These are phyloP conservation scores for Oncorhynchus clarkii DNA, from an alignment of 2,113 vertebrate genomes.

Conservation along the genomic window DNA sequence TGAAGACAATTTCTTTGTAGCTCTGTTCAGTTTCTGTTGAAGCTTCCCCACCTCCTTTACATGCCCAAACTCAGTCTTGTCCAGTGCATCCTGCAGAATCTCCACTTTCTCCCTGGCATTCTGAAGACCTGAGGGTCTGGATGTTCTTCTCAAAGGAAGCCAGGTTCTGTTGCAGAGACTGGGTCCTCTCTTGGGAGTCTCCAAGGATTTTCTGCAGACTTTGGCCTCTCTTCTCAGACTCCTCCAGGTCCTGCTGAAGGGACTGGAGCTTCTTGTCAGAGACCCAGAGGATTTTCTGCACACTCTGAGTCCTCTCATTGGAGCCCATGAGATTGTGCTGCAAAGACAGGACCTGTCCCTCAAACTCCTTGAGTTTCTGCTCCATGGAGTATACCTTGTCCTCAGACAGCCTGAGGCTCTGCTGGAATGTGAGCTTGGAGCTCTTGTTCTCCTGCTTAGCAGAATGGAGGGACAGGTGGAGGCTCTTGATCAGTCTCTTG, in stretches of 20 bases:
- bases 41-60: constrained; percentile 8
- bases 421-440: not conserved
- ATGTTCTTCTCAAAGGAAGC: not conserved
- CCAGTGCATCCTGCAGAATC: constrained; percentile 2
- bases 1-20: not conserved
- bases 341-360: not conserved
- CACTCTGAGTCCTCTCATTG: not conserved
- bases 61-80: not conserved
- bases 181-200: not conserved
- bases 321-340: not conserved
- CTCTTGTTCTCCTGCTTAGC: constrained; percentile 1
- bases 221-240: not conserved
- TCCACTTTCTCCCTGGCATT: constrained; percentile 7
- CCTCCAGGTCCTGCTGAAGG: not conserved
- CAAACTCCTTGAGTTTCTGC: constrained; percentile 4
- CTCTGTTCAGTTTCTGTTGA: not conserved
- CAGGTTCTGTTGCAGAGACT: constrained; percentile 8
- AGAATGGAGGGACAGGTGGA: constrained; percentile 7
- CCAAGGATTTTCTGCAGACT: not conserved
- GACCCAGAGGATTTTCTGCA: not conserved
- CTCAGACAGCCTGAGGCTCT: not conserved
- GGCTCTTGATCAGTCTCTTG: constrained; percentile 2
- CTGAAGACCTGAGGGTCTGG: constrained; percentile 9
- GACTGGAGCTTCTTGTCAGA: not conserved
- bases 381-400: not conserved